These are phyloP conservation scores for Saimiri boliviensis DNA, from an alignment of 2,113 vertebrate species.

Conservation along the genomic window DNA sequence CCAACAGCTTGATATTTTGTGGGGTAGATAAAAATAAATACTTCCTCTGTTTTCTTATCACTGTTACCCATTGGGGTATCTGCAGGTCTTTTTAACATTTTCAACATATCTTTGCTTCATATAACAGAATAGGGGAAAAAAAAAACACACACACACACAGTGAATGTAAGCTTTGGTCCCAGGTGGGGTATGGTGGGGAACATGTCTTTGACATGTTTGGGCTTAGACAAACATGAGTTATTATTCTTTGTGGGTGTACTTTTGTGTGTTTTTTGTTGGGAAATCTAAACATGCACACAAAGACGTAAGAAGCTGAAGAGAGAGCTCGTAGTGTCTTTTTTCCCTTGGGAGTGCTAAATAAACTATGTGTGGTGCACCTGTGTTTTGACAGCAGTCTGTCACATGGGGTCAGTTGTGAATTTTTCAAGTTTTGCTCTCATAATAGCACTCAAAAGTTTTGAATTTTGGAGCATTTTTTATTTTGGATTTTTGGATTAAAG, in stretches of 20 bases:
- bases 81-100: not conserved
- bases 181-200: not conserved
- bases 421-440: not conserved
- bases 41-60: not conserved
- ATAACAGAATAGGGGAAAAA: not conserved
- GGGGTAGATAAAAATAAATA: not conserved
- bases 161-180: not conserved
- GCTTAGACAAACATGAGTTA: not conserved
- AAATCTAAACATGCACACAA: not conserved
- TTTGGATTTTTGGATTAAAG: not conserved
- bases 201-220: not conserved
- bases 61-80: not conserved
- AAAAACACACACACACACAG: no score
- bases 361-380: not conserved
- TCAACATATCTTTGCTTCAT: not conserved
- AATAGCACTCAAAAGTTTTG: not conserved
- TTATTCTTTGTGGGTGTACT: not conserved
- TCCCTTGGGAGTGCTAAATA: not conserved
- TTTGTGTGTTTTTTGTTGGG: not conserved
- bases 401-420: not conserved
- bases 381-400: not conserved
- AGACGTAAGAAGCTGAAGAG: not conserved
- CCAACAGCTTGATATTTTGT: not conserved
- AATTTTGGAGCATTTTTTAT: not conserved
- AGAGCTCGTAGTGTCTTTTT: not conserved